These are phyloP conservation scores for Corythornis cristatus DNA, from an alignment of 2,113 vertebrate species.

Conservation along the genomic window DNA sequence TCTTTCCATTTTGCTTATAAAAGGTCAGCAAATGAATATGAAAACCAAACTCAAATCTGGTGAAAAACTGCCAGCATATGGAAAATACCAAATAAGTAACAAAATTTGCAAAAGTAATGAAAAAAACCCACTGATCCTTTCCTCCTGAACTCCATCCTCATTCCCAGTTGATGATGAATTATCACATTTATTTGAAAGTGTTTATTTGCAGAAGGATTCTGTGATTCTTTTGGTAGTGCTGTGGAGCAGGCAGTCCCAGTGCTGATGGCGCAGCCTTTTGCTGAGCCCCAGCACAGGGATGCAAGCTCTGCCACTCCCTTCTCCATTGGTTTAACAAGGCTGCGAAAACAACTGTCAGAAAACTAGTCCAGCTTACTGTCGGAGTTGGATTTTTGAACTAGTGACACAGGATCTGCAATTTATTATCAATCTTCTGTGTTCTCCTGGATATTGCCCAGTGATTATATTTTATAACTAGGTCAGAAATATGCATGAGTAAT, in stretches of 20 bases:
- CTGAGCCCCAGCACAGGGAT: not conserved
- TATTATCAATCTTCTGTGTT: not conserved
- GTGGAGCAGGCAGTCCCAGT: not conserved
- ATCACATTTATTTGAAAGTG: rapidly evolving
- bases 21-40: not conserved
- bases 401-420: not conserved
- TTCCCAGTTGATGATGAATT: not conserved
- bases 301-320: not conserved
- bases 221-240: rapidly evolving
- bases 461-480: not conserved
- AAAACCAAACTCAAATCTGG: not conserved
- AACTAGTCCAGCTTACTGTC: not conserved
- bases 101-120: not conserved
- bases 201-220: not conserved
- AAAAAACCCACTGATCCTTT: not conserved
- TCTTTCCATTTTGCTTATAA: not conserved
- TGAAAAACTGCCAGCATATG: not conserved
- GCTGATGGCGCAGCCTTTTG: rapidly evolving
- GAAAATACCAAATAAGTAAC: not conserved
- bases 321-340: not conserved
- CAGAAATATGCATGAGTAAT: constrained; percentile 20
- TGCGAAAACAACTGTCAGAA: constrained; percentile 3
- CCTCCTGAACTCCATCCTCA: not conserved
- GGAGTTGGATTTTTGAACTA: constrained; percentile 1
- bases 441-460: not conserved